These are phyloP conservation scores for Oxyscelio sp. DNA, from an alignment of 2,888 invertebrate species.

Conservation along the genomic window DNA sequence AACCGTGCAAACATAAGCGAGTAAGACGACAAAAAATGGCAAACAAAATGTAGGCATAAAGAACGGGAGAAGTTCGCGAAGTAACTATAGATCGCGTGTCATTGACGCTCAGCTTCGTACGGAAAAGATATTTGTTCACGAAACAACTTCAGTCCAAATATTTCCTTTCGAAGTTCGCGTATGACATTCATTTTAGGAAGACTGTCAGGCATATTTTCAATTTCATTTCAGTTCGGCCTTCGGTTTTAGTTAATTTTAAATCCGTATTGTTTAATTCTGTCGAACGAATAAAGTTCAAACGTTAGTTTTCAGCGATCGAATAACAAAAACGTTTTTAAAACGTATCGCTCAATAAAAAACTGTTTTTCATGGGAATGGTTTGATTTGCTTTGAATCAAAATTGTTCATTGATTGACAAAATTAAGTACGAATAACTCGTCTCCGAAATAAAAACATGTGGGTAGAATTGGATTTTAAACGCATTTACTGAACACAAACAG, in stretches of 20 bases:
- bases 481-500: constrained; percentile 66
- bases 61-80: constrained; percentile 36
- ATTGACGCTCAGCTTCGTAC: constrained; percentile 61
- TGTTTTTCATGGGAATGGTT: constrained; percentile 40
- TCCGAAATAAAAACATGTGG: constrained; percentile 53
- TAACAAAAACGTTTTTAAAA: constrained; percentile 50
- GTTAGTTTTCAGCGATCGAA: constrained; percentile 43
- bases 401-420: constrained; percentile 61
- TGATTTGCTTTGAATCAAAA: constrained; percentile 56
- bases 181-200: too few species aligned
- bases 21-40: constrained; percentile 65
- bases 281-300: constrained; percentile 50
- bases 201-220: too few species aligned
- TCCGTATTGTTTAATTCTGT: constrained; percentile 71
- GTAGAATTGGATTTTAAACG: constrained; percentile 31
- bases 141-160: constrained; percentile 27
- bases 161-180: constrained; percentile 31
- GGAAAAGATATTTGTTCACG: too few species aligned
- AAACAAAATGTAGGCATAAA: constrained; percentile 66
- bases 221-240: not conserved
- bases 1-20: constrained; percentile 67
- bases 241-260: constrained; percentile 47
- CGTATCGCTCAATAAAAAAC: constrained; percentile 28
- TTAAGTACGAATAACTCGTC: constrained; percentile 63
- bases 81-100: constrained; percentile 62